Evolutionary conservation across 1,140 invertebrate species (phyloP).

Genomic region (Metaphire vulgaris): DNA sequence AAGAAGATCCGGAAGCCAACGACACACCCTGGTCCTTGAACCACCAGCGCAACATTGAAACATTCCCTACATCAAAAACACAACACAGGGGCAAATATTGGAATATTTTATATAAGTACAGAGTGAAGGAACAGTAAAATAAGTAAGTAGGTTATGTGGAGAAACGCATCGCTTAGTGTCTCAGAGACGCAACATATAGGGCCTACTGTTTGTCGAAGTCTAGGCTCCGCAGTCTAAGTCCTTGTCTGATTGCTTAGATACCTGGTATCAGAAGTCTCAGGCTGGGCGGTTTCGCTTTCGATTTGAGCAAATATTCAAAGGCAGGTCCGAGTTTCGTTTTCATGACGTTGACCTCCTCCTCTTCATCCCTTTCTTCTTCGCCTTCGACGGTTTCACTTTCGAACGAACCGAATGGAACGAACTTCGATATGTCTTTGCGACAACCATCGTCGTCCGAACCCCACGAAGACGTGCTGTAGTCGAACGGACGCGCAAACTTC

Average conservation of each 20-base stretch:
- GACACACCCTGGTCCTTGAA: background rate
- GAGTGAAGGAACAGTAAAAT: too few relatives aligned
- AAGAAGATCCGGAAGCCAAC: background rate
- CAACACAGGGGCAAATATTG: too few relatives aligned
- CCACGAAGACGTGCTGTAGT: constrained; percentile 14
- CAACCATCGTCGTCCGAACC: background rate
- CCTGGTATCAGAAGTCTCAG: background rate
- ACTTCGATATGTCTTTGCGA: background rate
- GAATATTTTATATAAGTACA: too few relatives aligned
- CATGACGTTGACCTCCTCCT: background rate
- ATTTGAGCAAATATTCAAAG: background rate
- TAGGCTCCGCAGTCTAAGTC: too few relatives aligned
- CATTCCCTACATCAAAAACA: background rate
- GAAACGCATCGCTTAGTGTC: too few relatives aligned
- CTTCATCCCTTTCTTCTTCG: too few relatives aligned
- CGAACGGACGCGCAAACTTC: constrained; percentile 9
- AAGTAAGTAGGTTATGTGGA: too few relatives aligned
- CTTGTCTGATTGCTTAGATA: too few relatives aligned
- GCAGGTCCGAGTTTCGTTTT: background rate
- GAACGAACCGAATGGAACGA: background rate
- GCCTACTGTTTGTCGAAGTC: too few relatives aligned
- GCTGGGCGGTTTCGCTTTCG: background rate
- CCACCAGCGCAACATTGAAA: background rate
- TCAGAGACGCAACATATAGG: too few relatives aligned
- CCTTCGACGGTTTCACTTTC: background rate